phyloP scores from a whole-genome alignment of 1,140 invertebrate genomes.

The Drosophila mojavensis region DNA sequence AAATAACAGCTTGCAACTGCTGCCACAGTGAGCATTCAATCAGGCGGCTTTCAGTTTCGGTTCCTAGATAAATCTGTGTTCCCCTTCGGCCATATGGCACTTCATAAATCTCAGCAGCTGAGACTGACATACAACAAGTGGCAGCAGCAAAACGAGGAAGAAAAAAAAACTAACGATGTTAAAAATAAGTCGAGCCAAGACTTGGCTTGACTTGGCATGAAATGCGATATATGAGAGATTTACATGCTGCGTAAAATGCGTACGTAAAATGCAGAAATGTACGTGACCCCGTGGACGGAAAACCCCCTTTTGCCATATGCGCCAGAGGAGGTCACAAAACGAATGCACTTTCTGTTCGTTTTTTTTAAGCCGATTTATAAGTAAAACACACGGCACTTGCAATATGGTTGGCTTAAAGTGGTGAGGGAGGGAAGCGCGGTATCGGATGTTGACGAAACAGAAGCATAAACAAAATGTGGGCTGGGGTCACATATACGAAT shows the following conservation, averaged over 20 bases:
- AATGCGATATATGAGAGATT: constrained; percentile 42
- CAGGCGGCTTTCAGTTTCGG: not conserved
- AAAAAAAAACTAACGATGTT: constrained; percentile 67
- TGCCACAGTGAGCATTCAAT: constrained; percentile 26
- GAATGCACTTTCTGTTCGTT: constrained; percentile 49
- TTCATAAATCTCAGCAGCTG: constrained; percentile 78
- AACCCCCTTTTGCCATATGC: constrained; percentile 1
- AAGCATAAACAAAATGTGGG: constrained; percentile 14
- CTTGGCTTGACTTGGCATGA: constrained; percentile 49
- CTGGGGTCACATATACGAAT: constrained; percentile 58
- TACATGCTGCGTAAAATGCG: constrained; percentile 66
- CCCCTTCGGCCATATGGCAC: constrained; percentile 62
- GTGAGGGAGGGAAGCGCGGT: not conserved
- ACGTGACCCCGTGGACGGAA: constrained; percentile 41
- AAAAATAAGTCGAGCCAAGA: constrained; percentile 71
- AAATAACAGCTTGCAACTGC: constrained; percentile 27
- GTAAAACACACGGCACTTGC: constrained; percentile 66
- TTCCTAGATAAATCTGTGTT: constrained; percentile 53
- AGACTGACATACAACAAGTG: constrained; percentile 78
- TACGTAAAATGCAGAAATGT: constrained; percentile 54
- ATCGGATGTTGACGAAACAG: constrained; percentile 13
- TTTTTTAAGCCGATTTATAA: constrained; percentile 79
- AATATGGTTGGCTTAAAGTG: constrained; percentile 66
- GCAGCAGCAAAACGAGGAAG: constrained; percentile 23
- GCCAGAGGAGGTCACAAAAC: constrained; percentile 29